Base-by-base conservation (phyloP, 2,797 vertebrate genomes). In the Clamator glandarius region DNA sequence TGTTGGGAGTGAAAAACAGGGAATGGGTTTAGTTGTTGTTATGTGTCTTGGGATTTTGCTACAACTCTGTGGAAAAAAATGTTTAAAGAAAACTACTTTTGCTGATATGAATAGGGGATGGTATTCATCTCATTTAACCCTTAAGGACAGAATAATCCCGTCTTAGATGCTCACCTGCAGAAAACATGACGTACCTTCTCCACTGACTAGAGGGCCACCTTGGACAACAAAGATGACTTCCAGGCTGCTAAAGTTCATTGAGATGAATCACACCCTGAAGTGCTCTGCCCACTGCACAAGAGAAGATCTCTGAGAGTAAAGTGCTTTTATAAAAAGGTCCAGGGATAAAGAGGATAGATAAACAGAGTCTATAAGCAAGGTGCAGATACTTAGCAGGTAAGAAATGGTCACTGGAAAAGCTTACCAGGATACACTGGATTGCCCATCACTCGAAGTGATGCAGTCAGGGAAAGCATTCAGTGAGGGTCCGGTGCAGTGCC, bases 391-490 rank as follows among this genome's bases (percentile, higher is more conserved):
- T 31, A 85, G 6, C 12, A 42, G 6, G 8, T 39, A 72, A 57
- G 48, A 70, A 88, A 36, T 0, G 1, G 11, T 42, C 25, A 78
- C 5, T 72, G 33, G 29, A 72, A 78, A 82, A 67, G 17, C 76
- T 84, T 81, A 91, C 55, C 1, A 0, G 41, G 36, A 74, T 21
- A 70, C 35, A 17, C 18, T 50, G 69, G 54, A 67, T 48, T 93
- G 41, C 10, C 31, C 3, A 3, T 24, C 73, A 66, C 46, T 72
- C 6, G 52, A 70, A 63, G 69, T 2, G 2, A 28, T 81, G 79
- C 12, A 2, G 31, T 55, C 39, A 58, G 39, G 21, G 15, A 57
- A 31, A 48, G 41, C 0, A 0, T 20, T 83, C 0, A 2, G 29
- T 54, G 82, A 75, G 6, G 14, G 29, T 31, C n/a, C 46, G 75